phyloP scores from a whole-genome alignment of 1,140 invertebrate genomes.

The Papilio xuthus region DNA sequence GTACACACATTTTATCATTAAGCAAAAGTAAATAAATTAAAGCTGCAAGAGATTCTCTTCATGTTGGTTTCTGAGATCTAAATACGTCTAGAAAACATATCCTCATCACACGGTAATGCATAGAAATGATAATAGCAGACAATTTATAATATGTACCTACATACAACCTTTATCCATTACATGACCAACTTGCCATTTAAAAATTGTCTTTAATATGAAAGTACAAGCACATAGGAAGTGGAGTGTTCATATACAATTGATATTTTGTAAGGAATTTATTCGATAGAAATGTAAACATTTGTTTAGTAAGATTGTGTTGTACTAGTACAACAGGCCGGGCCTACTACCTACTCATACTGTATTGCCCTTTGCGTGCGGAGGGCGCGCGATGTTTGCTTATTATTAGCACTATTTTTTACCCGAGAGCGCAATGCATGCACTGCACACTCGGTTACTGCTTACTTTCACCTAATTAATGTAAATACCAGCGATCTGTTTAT shows the following conservation, averaged over 20 bases:
- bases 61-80: too few species aligned
- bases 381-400: slow-evolving; percentile 42
- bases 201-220: background rate
- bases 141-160: too few species aligned
- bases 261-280: background rate
- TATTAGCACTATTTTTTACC: slow-evolving; percentile 35
- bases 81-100: too few species aligned
- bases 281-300: background rate
- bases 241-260: background rate
- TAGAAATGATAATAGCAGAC: too few species aligned
- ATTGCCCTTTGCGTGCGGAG: slow-evolving; percentile 58
- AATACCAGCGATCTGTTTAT: slow-evolving; percentile 42
- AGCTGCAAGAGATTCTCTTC: background rate
- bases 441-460: slow-evolving; percentile 49
- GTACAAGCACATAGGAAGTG: background rate
- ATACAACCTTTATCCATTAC: background rate
- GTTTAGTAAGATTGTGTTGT: background rate
- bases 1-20: background rate
- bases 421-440: background rate
- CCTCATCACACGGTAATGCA: too few species aligned
- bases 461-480: slow-evolving; percentile 66
- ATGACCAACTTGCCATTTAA: background rate
- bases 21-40: background rate
- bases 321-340: background rate
- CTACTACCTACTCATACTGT: background rate